These are phyloP conservation scores for Aldrovandia affinis DNA, from an alignment of 2,797 vertebrate genomes.

Conservation along the genomic window DNA sequence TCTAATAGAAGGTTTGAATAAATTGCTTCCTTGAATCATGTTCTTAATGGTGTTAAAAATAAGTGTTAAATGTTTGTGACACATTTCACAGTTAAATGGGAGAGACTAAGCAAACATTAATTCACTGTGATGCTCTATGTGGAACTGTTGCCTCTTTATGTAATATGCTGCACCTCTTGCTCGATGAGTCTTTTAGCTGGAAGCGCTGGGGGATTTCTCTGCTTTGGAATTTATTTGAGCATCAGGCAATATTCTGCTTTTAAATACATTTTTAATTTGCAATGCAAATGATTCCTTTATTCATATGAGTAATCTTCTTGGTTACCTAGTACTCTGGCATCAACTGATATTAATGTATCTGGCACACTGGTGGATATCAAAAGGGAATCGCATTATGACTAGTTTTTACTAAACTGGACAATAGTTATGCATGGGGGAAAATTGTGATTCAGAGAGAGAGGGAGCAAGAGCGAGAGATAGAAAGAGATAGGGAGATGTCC, in stretches of 20 bases:
- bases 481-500: neutral
- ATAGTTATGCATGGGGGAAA: neutral
- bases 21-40: conserved; percentile 2
- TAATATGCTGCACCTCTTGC: neutral
- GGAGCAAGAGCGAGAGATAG: neutral
- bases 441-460: neutral
- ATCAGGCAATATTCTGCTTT: neutral
- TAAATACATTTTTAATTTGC: conserved; percentile 5
- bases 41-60: neutral
- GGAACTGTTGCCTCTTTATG: conserved; percentile 1
- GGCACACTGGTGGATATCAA: neutral
- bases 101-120: conserved; percentile 2
- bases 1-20: conserved; percentile 9
- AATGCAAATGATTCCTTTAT: conserved; percentile 2
- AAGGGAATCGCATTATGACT: neutral
- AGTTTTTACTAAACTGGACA: neutral
- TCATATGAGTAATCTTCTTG: neutral
- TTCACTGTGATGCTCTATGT: conserved; percentile 12
- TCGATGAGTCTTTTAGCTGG: neutral
- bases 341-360: neutral
- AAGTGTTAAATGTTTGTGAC: conserved; percentile 11
- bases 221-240: neutral
- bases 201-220: conserved; percentile 10
- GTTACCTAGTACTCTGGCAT: neutral
- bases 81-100: conserved; percentile 6